Percentiles rank a stretch among this genome's conserved stretches.
These are phyloP conservation scores for Ceryle rudis DNA, from an alignment of 2,797 vertebrate species.

Conservation along the genomic window DNA sequence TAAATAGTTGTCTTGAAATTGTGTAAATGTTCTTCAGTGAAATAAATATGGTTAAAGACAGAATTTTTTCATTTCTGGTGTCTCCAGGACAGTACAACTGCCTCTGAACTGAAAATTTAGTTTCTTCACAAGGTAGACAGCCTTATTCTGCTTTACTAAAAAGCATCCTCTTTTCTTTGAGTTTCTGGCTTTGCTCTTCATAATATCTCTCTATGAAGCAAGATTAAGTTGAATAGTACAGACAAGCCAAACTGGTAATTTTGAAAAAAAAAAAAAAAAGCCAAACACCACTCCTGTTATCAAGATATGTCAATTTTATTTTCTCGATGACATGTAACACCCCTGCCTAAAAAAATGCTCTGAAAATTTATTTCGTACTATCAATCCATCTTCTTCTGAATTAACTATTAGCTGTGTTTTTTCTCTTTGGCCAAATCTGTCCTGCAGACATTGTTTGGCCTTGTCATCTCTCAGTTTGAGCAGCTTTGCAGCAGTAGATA, in stretches of 20 bases:
- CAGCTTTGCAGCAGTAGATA: background rate
- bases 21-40: background rate
- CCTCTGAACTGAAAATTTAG: conserved; percentile 9
- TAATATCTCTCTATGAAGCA: background rate
- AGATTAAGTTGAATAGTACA: background rate
- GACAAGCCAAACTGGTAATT: background rate
- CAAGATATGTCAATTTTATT: background rate
- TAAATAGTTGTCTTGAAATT: conserved; percentile 7
- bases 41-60: background rate
- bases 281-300: background rate
- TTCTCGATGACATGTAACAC: background rate
- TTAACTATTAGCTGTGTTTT: background rate
- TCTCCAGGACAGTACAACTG: background rate
- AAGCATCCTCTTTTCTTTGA: conserved; percentile 1
- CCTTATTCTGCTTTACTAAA: background rate
- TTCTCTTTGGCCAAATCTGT: background rate
- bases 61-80: conserved; percentile 19
- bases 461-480: background rate
- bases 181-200: background rate
- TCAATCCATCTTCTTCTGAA: background rate
- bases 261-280: background rate
- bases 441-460: background rate
- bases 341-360: background rate
- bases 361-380: background rate
- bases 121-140: background rate